Base-by-base conservation (phyloP, 1,140 invertebrate genomes). In the Ostrea denselamellosa region DNA sequence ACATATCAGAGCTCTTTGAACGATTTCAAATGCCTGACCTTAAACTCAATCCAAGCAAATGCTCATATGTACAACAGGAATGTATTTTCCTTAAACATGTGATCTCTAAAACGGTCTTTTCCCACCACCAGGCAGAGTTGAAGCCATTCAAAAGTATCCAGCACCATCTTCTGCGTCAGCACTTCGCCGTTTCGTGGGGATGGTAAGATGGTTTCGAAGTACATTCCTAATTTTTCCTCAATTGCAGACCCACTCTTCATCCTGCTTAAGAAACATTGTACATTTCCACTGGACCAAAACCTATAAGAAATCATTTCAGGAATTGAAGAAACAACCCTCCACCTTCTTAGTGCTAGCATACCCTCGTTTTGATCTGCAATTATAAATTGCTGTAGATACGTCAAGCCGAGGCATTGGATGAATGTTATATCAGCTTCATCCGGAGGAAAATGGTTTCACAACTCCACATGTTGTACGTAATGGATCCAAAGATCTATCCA, bases 331-430 rank as follows among this genome's bases (percentile, higher is more conserved):
- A 9, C 28, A 25, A 34, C 68, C n/a, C n/a, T 0, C 28, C 8
- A 71, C 10, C 28, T 71, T n/a, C 1, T n/a, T n/a, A 25, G 8
- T 71, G n/a, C 68, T 71, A 14, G 68, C 68, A 71, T 71, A 71
- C 28, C 68, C 68, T 58, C 71, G 88, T 86, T 7, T 89, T 85
- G 88, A 90, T 65, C 19, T 86, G 10, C n/a, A 34, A 56, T 89
- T 90, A 68, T 9, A 71, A 8, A 12, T 89, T 8, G 51, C 88
- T 9, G 86, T 90, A 2, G 88, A 90, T 65, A 89, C 90, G 2
- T 87, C 88, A 14, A 85, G 85, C 19, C 51, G 83, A 12, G 90
- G 90, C 0, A 88, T 90, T 25, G 88, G 90, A 0, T 90, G 87
- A 68, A 84, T 84, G 83, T 22, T 84, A 14, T 84, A 84, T 22